phyloP scores from a whole-genome alignment of 2,888 invertebrate genomes.

The Aphodius sticticus region DNA sequence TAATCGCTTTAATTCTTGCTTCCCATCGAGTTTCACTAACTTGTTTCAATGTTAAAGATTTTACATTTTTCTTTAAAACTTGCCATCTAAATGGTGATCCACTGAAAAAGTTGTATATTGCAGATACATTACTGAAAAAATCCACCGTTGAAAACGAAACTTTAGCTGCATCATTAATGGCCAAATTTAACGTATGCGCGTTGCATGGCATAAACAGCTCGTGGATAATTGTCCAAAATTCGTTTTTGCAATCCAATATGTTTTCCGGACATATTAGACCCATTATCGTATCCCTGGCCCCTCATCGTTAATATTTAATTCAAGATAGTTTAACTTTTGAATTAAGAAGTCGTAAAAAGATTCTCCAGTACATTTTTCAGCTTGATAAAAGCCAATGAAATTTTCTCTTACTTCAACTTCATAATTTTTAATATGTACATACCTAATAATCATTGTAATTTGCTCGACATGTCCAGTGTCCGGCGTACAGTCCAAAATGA shows the following conservation, averaged over 20 bases:
- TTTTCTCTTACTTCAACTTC: slow-evolving; percentile 7
- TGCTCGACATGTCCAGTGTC: slow-evolving; percentile 5
- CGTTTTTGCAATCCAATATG: slow-evolving; percentile 24
- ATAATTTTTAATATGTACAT: not conserved
- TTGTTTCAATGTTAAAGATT: not conserved
- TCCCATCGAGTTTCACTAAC: slow-evolving; percentile 8
- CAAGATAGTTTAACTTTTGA: no score
- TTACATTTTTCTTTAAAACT: no score
- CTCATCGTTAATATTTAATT: no score
- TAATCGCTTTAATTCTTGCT: slow-evolving; percentile 10
- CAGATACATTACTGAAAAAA: slow-evolving; percentile 9
- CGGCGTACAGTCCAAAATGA: slow-evolving; percentile 9
- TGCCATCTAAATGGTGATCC: no score
- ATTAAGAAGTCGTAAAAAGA: slow-evolving; percentile 17
- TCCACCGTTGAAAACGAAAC: slow-evolving; percentile 24
- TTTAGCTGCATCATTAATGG: slow-evolving; percentile 36
- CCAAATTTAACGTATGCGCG: slow-evolving; percentile 35
- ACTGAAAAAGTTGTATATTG: slow-evolving; percentile 6
- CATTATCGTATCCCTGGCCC: slow-evolving; percentile 39
- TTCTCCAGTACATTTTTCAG: not conserved
- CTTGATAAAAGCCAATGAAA: slow-evolving; percentile 10
- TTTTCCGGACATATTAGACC: slow-evolving; percentile 36
- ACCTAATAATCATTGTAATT: slow-evolving; percentile 8
- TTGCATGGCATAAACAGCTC: slow-evolving; percentile 25
- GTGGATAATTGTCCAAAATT: no score